Evolutionary conservation across 2,113 vertebrate genomes (phyloP).

Genomic region (Rynchops niger): DNA sequence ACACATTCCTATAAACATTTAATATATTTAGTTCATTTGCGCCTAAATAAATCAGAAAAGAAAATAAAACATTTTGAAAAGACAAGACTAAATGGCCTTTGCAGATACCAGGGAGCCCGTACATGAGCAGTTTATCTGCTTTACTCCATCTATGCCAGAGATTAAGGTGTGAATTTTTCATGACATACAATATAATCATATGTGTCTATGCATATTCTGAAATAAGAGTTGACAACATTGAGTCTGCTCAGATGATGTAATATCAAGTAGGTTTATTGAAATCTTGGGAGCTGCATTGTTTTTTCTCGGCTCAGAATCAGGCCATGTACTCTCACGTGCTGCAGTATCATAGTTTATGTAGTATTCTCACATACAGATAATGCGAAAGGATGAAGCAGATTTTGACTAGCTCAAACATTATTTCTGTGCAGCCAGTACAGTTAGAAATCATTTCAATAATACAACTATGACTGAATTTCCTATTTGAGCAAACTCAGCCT

Average conservation of each 20-base stretch:
- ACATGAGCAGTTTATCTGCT: not conserved
- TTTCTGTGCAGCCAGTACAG: not conserved
- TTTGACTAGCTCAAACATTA: not conserved
- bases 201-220: not conserved
- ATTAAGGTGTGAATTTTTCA: not conserved
- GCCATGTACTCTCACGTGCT: not conserved
- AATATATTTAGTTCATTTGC: not conserved
- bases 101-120: not conserved
- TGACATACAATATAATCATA: not conserved
- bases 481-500: not conserved
- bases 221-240: not conserved
- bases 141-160: not conserved
- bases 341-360: not conserved
- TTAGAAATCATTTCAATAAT: not conserved
- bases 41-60: not conserved
- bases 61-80: not conserved
- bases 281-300: not conserved
- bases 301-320: not conserved
- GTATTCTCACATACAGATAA: not conserved
- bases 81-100: not conserved
- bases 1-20: not conserved
- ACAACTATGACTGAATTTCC: not conserved
- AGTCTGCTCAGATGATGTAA: not conserved
- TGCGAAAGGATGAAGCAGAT: not conserved
- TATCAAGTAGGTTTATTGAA: not conserved